Percentiles rank a stretch among this genome's conserved stretches.
Conservation (phyloP, 2,888 invertebrate species). For the Augochlorella aurata region DNA sequence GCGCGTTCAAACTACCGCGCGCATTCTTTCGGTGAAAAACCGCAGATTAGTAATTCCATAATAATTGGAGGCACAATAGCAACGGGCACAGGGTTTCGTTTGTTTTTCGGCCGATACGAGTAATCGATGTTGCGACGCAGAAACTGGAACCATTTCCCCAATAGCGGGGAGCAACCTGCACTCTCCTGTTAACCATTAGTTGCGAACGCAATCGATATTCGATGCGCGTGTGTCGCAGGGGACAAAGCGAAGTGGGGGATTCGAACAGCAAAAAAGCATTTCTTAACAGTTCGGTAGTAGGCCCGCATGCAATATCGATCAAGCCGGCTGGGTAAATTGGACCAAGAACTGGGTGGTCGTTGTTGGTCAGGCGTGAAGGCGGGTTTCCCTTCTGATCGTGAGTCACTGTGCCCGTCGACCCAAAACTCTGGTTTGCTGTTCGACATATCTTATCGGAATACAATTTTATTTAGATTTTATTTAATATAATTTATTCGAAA, state of each 20-base stretch:
- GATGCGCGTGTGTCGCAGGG: not conserved
- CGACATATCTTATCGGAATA: no score
- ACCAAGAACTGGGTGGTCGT: slow-evolving; percentile 43
- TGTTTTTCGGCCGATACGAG: not conserved
- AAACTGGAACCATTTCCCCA: not conserved
- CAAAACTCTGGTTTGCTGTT: slow-evolving; percentile 26
- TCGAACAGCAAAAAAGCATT: slow-evolving; percentile 6
- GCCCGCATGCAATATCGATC: slow-evolving; percentile 71
- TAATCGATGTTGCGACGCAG: not conserved
- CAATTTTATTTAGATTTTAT: no score
- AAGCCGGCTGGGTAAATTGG: slow-evolving; percentile 62
- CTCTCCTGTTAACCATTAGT: not conserved
- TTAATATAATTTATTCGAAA: no score
- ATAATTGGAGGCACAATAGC: no score
- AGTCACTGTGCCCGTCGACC: slow-evolving; percentile 38
- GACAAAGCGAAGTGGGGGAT: not conserved
- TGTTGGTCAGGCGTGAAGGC: slow-evolving; percentile 44
- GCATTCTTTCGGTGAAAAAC: no score
- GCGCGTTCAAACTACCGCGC: no score
- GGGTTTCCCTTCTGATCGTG: slow-evolving; percentile 54
- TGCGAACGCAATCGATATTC: slow-evolving; percentile 6
- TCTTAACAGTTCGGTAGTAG: slow-evolving; percentile 15
- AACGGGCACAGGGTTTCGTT: not conserved
- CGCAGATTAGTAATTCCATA: no score
- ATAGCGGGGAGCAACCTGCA: not conserved